A percentile compares a stretch with the other conserved stretches of the same genome.
These are phyloP conservation scores for Tinamus guttatus DNA, from an alignment of 2,113 vertebrate species.

Conservation along the genomic window DNA sequence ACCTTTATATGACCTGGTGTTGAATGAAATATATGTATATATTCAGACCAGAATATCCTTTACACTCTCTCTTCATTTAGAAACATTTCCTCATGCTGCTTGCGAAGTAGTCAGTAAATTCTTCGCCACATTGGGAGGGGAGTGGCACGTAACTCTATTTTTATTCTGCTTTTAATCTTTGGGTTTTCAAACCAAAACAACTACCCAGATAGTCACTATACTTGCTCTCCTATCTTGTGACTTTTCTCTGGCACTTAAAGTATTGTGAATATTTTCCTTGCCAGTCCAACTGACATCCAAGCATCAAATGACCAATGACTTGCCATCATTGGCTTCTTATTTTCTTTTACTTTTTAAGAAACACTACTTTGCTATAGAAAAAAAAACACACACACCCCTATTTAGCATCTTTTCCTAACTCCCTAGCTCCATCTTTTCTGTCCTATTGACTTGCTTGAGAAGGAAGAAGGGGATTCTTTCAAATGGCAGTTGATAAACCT, in stretches of 20 bases:
- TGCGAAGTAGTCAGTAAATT: background rate
- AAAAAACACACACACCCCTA: background rate
- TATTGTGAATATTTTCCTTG: background rate
- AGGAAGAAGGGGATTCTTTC: background rate
- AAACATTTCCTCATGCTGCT: background rate
- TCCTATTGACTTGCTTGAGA: background rate
- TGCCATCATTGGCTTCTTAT: background rate
- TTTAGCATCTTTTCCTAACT: too few relatives aligned
- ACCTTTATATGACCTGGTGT: background rate
- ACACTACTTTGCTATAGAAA: background rate
- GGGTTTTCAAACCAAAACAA: background rate
- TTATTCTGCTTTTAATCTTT: slow-evolving; percentile 18
- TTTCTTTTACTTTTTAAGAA: background rate
- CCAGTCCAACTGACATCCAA: background rate
- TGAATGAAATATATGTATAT: background rate
- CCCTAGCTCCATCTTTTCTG: background rate
- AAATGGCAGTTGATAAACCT: background rate
- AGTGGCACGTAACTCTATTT: background rate
- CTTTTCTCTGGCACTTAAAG: background rate
- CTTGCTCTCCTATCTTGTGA: background rate
- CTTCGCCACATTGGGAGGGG: background rate
- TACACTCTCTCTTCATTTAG: background rate
- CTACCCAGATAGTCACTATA: background rate
- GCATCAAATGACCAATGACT: background rate
- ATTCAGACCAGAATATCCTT: background rate